Evolutionary conservation across 2,888 invertebrate species (phyloP), one percentile per base, ranked within the genome.

Genomic region (Lasioglossum marginatum): DNA sequence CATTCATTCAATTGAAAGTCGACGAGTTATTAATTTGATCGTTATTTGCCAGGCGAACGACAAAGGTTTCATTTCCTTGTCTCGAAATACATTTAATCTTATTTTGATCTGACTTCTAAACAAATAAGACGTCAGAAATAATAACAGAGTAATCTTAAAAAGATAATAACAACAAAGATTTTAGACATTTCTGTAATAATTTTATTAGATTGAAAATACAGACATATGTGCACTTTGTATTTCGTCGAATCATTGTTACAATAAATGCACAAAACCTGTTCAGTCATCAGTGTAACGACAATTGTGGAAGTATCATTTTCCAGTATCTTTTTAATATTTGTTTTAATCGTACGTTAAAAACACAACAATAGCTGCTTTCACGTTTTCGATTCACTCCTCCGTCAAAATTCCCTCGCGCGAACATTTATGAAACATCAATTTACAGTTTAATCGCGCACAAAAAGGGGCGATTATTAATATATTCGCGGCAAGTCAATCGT

Each of bases 381-480:
- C 16, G 1, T 31, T 63, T 63, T 63, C 63, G 19, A 31, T 63
- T 63, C 63, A 8, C 16, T 16, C 31, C 6, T 19, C 63, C 8
- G 31, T 63, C 10, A 23, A 23, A 68, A 34, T 23, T 68, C 68
- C 27, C 27, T 27, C 5, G 43, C 19, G 4, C 27, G 16, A 34
- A 57, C 31, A 27, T 48, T 16, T 12, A 27, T 27, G 27, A n/a
- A 79, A 60, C 48, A 23, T 68, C 68, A 37, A 68, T 68, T 68
- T 37, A 68, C 14, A 66, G 31, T 79, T 73, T 68, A 52, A 48
- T 31, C n/a, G 31, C 2, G 40, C 14, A 43, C 27, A 37, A 70
- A 8, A 31, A n/a, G 43, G 12, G 37, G 12, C 74, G n/a, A 63
- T 74, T 78, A 79, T 79, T 75, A 71, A 78, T 83, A 63, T 31